Conservation (phyloP, 2,797 vertebrate genomes). For the Enoplosus armatus region DNA sequence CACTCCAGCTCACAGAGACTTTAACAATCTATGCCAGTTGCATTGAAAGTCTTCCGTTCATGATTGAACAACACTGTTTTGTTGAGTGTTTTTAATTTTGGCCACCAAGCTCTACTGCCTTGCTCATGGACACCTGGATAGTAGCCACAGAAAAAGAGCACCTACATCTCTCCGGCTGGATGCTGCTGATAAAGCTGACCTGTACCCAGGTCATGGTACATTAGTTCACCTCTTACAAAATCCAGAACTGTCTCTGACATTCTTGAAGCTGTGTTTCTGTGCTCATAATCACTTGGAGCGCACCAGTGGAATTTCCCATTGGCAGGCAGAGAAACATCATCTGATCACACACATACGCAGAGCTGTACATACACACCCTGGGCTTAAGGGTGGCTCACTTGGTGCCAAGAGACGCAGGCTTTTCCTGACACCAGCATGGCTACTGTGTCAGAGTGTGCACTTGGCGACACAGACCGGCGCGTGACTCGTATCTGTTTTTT, state of each 20-base stretch:
- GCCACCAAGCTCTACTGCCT: conserved; percentile 3
- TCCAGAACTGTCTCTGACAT: conserved; percentile 15
- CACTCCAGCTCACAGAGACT: too few species aligned
- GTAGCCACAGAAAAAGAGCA: background rate
- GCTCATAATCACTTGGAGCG: conserved; percentile 41
- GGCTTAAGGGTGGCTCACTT: conserved; percentile 9
- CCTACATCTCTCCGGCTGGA: conserved; percentile 6
- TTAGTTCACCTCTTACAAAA: conserved; percentile 27
- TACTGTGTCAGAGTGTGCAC: conserved; percentile 33
- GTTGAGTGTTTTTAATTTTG: background rate
- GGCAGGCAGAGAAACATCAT: conserved; percentile 41
- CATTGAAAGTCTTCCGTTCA: background rate
- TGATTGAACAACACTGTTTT: background rate
- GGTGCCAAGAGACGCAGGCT: conserved; percentile 34
- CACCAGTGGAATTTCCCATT: conserved; percentile 62
- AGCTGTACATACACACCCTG: background rate
- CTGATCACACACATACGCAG: conserved; percentile 37
- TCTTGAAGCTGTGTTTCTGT: conserved; percentile 19
- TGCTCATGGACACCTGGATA: conserved; percentile 2
- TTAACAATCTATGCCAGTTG: too few species aligned
- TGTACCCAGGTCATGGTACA: background rate
- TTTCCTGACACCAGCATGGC: conserved; percentile 54
- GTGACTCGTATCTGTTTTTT: conserved; percentile 38
- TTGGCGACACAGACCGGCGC: background rate
- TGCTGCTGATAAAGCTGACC: background rate